A percentile compares a stretch with the other conserved stretches of the same genome.
These are phyloP conservation scores for Tachycineta bicolor DNA, from an alignment of 2,113 vertebrate species.

Conservation along the genomic window DNA sequence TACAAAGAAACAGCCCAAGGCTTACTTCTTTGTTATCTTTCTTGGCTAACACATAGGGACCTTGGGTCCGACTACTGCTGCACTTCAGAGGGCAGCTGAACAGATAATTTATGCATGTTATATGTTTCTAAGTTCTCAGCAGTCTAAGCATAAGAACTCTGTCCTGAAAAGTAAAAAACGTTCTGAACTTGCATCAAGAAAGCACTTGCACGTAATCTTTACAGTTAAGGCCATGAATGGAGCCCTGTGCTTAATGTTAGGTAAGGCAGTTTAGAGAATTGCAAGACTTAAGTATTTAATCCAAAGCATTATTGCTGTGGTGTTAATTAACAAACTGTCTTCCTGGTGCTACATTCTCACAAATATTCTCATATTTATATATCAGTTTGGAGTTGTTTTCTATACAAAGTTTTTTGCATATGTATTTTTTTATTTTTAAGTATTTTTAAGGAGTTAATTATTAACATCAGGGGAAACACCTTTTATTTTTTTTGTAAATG, in stretches of 20 bases:
- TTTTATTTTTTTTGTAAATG: not conserved
- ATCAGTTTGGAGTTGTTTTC: not conserved
- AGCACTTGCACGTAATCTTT: not conserved
- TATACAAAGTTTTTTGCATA: not conserved
- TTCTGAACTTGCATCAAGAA: not conserved
- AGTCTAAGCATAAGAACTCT: not conserved
- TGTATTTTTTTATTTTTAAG: not conserved
- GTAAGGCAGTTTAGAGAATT: conserved; percentile 27
- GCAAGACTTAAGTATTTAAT: conserved; percentile 32
- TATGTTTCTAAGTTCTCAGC: not conserved
- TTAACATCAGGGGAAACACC: not conserved
- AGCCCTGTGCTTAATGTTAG: not conserved
- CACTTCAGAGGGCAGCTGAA: not conserved
- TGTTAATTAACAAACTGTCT: not conserved
- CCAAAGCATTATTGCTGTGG: not conserved
- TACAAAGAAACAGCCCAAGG: not conserved
- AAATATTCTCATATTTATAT: not conserved
- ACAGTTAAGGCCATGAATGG: not conserved
- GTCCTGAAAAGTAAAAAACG: not conserved
- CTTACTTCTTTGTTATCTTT: not conserved
- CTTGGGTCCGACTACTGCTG: not conserved
- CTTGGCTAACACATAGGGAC: not conserved
- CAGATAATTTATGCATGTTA: not conserved
- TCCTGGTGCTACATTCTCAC: not conserved
- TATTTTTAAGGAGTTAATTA: not conserved